Conservation (phyloP, 2,113 vertebrate species). For the Dascyllus trimaculatus region DNA sequence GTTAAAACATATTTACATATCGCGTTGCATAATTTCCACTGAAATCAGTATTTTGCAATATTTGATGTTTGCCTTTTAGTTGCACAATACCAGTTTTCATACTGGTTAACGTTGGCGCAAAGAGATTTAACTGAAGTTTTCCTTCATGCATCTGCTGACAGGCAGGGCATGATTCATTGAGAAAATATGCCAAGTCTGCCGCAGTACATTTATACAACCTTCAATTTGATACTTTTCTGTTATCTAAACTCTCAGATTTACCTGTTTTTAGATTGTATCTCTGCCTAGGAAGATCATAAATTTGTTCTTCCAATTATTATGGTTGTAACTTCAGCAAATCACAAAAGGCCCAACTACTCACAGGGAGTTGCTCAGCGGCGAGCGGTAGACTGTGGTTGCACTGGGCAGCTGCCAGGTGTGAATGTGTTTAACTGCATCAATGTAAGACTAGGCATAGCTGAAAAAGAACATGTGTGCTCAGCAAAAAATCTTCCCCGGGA, state of each 20-base stretch:
- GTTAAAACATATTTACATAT: too few species aligned
- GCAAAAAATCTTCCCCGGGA: slow-evolving; percentile 43
- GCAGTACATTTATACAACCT: neutral
- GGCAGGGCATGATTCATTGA: slow-evolving; percentile 7
- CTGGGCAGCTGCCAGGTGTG: slow-evolving; percentile 64
- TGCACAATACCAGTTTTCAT: too few species aligned
- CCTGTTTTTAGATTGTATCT: neutral
- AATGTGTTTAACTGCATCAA: slow-evolving; percentile 56
- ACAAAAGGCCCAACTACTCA: neutral
- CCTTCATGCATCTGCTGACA: neutral
- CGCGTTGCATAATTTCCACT: too few species aligned
- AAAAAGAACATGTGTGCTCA: slow-evolving; percentile 58
- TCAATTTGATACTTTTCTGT: neutral
- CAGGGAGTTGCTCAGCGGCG: slow-evolving; percentile 3
- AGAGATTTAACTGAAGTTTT: neutral
- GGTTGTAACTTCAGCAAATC: slow-evolving; percentile 45
- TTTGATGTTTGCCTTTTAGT: too few species aligned
- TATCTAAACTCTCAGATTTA: neutral
- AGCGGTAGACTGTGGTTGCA: neutral
- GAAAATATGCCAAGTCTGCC: neutral
- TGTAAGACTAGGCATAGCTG: slow-evolving; percentile 23
- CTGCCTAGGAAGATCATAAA: neutral
- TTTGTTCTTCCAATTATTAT: neutral
- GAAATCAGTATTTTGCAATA: neutral
- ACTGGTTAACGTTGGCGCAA: too few species aligned